Evolutionary conservation across 2,797 vertebrate genomes (phyloP).

Genomic region (Scolopax rusticola): DNA sequence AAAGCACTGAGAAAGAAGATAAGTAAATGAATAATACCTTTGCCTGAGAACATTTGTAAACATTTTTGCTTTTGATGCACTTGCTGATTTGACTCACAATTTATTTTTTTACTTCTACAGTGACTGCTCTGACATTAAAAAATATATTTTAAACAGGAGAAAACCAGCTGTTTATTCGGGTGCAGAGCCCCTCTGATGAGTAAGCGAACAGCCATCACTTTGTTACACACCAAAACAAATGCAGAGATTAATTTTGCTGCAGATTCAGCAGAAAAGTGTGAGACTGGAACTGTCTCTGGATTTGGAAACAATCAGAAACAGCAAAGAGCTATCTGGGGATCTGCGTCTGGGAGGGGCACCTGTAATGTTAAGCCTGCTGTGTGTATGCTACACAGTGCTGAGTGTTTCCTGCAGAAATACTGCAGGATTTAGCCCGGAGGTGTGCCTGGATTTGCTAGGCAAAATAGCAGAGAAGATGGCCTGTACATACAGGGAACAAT

Average conservation of each 20-base stretch:
- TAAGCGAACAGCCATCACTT: background rate
- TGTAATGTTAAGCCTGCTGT: background rate
- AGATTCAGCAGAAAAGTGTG: background rate
- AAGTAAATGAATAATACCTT: constrained; percentile 14
- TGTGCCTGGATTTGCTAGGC: background rate
- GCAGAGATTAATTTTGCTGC: background rate
- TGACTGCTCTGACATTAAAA: background rate
- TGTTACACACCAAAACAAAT: background rate
- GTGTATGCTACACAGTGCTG: background rate
- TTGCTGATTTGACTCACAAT: background rate
- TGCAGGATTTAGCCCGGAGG: background rate
- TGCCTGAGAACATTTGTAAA: constrained; percentile 6
- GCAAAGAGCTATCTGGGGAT: background rate
- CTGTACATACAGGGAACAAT: background rate
- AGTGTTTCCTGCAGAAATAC: background rate
- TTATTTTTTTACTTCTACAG: background rate
- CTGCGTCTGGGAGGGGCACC: background rate
- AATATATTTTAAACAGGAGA: background rate
- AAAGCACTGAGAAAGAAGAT: background rate
- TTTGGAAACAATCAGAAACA: background rate
- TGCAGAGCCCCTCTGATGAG: background rate
- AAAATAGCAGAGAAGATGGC: background rate
- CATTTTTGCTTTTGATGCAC: background rate
- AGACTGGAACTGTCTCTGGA: background rate
- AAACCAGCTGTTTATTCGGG: background rate